A percentile compares a stretch with the other conserved stretches of the same genome.
Conservation (phyloP, 2,888 invertebrate species). For the Amphimallon solstitiale region DNA sequence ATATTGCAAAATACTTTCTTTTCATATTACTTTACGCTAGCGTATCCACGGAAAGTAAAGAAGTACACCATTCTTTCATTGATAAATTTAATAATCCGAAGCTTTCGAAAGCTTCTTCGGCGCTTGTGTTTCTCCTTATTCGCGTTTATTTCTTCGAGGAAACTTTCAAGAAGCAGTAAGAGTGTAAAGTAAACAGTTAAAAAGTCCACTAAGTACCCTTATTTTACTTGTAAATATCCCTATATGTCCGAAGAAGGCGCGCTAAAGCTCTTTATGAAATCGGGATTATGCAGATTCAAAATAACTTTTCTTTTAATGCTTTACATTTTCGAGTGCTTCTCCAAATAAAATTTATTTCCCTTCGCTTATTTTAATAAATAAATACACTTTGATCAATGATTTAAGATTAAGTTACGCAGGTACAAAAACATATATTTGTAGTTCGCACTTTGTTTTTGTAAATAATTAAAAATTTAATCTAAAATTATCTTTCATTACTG, state of each 20-base stretch:
- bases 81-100: constrained; percentile 31
- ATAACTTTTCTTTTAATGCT: constrained; percentile 63
- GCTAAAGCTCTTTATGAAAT: constrained; percentile 51
- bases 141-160: constrained; percentile 41
- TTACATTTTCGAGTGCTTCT: constrained; percentile 51
- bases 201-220: constrained; percentile 58
- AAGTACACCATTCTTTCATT: constrained; percentile 2
- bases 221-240: constrained; percentile 62
- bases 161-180: constrained; percentile 47
- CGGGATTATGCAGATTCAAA: constrained; percentile 62
- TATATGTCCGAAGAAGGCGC: constrained; percentile 51
- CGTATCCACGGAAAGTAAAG: neutral
- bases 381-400: constrained; percentile 20
- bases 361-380: constrained; percentile 25
- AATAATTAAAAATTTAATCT: neutral
- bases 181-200: constrained; percentile 52
- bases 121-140: constrained; percentile 35
- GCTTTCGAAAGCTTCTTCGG: constrained; percentile 26
- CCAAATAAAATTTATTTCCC: constrained; percentile 29
- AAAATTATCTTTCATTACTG: no score
- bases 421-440: neutral
- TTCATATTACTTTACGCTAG: no score
- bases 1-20: no score
- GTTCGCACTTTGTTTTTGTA: neutral
- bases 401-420: neutral